Evolutionary conservation across 2,888 invertebrate species (phyloP), one percentile per base, ranked within the genome.

Genomic region (Iselma pallidipennis): DNA sequence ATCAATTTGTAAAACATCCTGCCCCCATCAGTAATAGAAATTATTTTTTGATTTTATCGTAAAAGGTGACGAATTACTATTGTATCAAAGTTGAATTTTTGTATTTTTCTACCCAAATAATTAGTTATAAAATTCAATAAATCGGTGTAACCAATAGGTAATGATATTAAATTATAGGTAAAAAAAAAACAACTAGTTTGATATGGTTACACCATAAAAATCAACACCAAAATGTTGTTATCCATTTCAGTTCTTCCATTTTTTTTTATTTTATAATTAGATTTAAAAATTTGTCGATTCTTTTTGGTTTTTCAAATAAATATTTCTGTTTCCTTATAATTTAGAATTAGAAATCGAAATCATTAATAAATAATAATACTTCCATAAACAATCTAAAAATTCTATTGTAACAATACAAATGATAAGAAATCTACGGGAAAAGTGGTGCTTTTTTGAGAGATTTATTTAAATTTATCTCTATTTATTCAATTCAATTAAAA

Each of bases 71-170:
- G n/a, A n/a, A n/a, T n/a, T n/a, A n/a, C n/a, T n/a, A n/a, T n/a
- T n/a, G 59, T 57, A 60, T 64, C 61, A 55, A 62, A 55, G 55
- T 64, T 65, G 63, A 68, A 42, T 56, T 68, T 65, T 68, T 68
- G 61, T 68, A 68, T 68, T 68, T 68, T 68, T 68, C 59, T 68
- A 68, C 66, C 67, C 66, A 53, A 49, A 53, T 19, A 21, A 59
- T 57, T 55, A 63, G 57, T 53, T 57, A 33, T 31, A 58, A 49
- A 54, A 55, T 51, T 29, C 29, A 2, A 29, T 1, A 16, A 14
- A 29, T 50, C 31, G n/a, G 49, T 42, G 16, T 28, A 50, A 49
- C 6, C 50, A 31, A 21, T 37, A 31, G 42, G 50, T 37, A 31
- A 57, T 49, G 50, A 50, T 21, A 28, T 31, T 10, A 37, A 14